Evolutionary conservation across 2,797 vertebrate species (phyloP).

Genomic region (Argentina silus): DNA sequence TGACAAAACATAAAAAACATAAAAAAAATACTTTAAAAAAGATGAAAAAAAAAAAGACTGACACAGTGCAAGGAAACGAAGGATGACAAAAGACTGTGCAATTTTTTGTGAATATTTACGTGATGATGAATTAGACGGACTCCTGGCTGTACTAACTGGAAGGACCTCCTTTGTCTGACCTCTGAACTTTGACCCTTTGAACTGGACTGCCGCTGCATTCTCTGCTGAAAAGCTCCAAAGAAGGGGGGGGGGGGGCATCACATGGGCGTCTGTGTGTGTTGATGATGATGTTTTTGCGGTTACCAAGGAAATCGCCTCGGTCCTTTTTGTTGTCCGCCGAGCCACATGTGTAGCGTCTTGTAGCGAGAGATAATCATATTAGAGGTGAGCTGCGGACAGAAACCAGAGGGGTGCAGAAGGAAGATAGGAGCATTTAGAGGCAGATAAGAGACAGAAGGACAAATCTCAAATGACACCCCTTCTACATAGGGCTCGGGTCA

Average conservation of each 20-base stretch:
- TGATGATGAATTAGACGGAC: slow-evolving; percentile 47
- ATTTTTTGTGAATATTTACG: slow-evolving; percentile 66
- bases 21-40: slow-evolving; percentile 44
- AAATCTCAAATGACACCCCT: slow-evolving; percentile 34
- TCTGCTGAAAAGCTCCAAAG: slow-evolving; percentile 45
- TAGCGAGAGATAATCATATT: slow-evolving; percentile 80
- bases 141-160: slow-evolving; percentile 34
- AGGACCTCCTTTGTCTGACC: slow-evolving; percentile 55
- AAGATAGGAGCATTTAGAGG: slow-evolving; percentile 23
- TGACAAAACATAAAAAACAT: slow-evolving; percentile 71
- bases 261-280: background rate
- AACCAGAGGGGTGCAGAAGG: slow-evolving; percentile 38
- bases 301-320: slow-evolving; percentile 60
- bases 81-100: slow-evolving; percentile 58
- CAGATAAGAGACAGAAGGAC: slow-evolving; percentile 40
- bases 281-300: slow-evolving; percentile 47
- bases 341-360: slow-evolving; percentile 75
- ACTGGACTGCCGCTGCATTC: slow-evolving; percentile 63
- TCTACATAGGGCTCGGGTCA: slow-evolving; percentile 38
- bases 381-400: slow-evolving; percentile 59
- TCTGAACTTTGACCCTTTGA: slow-evolving; percentile 62
- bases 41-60: slow-evolving; percentile 39
- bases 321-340: slow-evolving; percentile 60
- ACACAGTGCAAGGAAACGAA: slow-evolving; percentile 43
- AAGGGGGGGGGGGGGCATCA: slow-evolving; percentile 13